Evolutionary conservation across 2,888 invertebrate genomes (phyloP), one percentile per base, ranked within the genome.

Genomic region (Ceramica pisi): DNA sequence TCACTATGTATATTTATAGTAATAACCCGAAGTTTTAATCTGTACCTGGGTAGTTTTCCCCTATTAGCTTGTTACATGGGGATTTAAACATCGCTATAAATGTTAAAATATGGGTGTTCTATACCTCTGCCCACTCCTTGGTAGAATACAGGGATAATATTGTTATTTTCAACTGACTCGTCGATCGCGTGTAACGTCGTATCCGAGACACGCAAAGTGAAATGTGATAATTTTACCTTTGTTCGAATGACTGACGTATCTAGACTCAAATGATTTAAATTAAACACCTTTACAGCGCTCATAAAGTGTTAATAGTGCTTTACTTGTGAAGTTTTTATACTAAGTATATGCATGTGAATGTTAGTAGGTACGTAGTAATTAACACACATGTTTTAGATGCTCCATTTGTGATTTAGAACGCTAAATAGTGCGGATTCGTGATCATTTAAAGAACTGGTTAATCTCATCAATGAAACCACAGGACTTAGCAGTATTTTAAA

Each of bases 171-270:
- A 66, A 65, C 62, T 63, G 26, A 63, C 48, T 67, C 61, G 46
- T 10, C 9, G 51, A 85, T 86, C 80, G 80, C 83, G 77, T 80
- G 78, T 75, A 75, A 66, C 84, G 80, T 35, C 31, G 51, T 26
- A 63, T 55, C 46, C 63, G 81, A 81, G 80, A 67, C 82, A 85
- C 69, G 85, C 85, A 70, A 77, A 70, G 38, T n/a, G 46, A 81
- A 80, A 82, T 79, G 80, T 79, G 75, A 84, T 82, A 82, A 79
- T 82, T 79, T 70, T 62, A 78, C 62, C 66, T 84, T 73, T 67
- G 75, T 75, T 53, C 44, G n/a, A 65, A 74, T 82, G 80, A 80
- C 71, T 71, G 75, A 82, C 82, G 51, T 59, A 83, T 76, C 67
- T 73, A 81, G 68, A 70, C 67, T 61, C 31, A 61, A 64, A 79